Evolutionary conservation across 2,113 vertebrate genomes (phyloP).

Genomic region (Otus sunia): DNA sequence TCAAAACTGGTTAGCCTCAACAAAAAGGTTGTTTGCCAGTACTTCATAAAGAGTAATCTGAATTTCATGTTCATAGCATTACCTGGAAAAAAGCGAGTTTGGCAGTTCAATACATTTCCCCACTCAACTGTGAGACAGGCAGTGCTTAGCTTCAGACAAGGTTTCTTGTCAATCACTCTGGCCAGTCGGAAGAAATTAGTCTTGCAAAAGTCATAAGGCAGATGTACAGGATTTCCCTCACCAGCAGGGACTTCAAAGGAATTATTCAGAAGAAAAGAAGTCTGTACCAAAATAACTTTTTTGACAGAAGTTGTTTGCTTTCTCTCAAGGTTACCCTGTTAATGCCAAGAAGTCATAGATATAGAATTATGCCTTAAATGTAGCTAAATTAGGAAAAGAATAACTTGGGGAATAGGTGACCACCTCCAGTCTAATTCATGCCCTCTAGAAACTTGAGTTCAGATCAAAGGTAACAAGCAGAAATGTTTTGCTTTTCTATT

Average conservation of each 20-base stretch:
- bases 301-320: background rate
- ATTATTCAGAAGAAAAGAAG: background rate
- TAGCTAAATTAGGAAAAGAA: background rate
- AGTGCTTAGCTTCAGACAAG: background rate
- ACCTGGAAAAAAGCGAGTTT: background rate
- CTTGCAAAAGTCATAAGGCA: background rate
- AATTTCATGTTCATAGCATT: background rate
- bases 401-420: background rate
- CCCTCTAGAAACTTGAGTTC: conserved; percentile 18
- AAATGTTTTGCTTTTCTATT: conserved; percentile 28
- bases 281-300: background rate
- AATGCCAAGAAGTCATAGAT: background rate
- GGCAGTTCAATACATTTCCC: background rate
- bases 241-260: background rate
- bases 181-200: background rate
- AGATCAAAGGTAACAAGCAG: conserved; percentile 17
- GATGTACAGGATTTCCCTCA: background rate
- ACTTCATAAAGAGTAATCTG: background rate
- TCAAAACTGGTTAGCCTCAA: background rate
- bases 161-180: background rate
- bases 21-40: background rate
- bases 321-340: background rate
- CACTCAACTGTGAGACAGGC: background rate
- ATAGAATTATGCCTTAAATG: background rate
- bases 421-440: background rate